A percentile compares a stretch with the other conserved stretches of the same genome.
Evolutionary conservation across 92 coral and sea anemone genomes (phyloP).

Genomic region (Parazoanthus darwini): DNA sequence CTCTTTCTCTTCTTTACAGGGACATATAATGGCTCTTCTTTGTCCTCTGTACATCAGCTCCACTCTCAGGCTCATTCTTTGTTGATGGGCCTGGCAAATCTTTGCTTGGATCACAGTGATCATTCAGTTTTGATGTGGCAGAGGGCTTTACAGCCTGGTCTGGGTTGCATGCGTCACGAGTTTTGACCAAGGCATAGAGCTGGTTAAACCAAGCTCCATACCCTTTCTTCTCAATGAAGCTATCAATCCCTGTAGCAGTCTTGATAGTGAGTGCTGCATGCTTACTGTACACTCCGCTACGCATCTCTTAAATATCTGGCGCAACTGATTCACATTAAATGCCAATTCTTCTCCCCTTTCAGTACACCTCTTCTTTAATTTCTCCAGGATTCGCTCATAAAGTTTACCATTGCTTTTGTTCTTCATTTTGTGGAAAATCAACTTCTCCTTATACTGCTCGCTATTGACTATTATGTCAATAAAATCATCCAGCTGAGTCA

Average conservation of each 20-base stretch:
- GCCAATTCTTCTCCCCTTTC: conserved; percentile 47
- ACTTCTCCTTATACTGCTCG: conserved; percentile 18
- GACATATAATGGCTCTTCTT: conserved; percentile 29
- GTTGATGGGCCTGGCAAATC: conserved; percentile 41
- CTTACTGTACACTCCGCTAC: conserved; percentile 50
- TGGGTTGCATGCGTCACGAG: conserved; percentile 52
- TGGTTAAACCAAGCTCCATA: conserved; percentile 55
- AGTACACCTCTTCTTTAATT: conserved; percentile 28
- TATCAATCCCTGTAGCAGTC: conserved; percentile 49
- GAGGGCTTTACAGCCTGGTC: conserved; percentile 63
- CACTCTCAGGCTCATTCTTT: conserved; percentile 15
- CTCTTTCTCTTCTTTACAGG: conserved; percentile 39
- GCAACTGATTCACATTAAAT: conserved; percentile 40
- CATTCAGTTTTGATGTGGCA: conserved; percentile 41
- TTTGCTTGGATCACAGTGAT: conserved; percentile 37
- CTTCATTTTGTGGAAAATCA: background rate
- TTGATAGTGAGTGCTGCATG: conserved; percentile 53
- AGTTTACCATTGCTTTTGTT: background rate
- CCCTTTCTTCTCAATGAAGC: conserved; percentile 31
- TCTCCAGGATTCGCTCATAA: conserved; percentile 5
- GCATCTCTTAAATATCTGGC: conserved; percentile 61
- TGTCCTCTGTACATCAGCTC: conserved; percentile 13
- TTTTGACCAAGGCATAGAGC: conserved; percentile 54
- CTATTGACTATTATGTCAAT: conserved; percentile 38
- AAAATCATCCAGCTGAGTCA: conserved; percentile 28